A percentile compares a stretch with the other conserved stretches of the same genome.
phyloP scores from a whole-genome alignment of 2,888 invertebrate species.

The Acanthosepion lycidas region DNA sequence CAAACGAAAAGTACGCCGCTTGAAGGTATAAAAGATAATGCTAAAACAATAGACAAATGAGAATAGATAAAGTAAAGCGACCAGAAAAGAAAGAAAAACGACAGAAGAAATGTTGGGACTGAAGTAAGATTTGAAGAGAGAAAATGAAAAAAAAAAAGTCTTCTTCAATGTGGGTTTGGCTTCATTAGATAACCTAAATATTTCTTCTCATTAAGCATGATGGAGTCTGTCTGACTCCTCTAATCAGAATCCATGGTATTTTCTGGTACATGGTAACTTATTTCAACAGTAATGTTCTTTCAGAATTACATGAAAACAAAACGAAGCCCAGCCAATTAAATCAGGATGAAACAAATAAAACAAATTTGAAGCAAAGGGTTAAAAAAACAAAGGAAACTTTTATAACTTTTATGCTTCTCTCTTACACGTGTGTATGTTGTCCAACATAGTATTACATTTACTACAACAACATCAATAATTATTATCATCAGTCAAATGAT shows the following conservation, averaged over 20 bases:
- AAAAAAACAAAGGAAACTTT: not conserved
- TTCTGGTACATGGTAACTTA: not conserved
- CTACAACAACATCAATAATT: not conserved
- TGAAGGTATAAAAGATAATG: no score
- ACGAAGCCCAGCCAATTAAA: not conserved
- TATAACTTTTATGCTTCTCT: not conserved
- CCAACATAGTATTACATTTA: not conserved
- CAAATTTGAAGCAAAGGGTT: no score
- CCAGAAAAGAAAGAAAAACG: no score
- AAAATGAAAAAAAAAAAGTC: no score
- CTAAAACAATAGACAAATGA: not conserved
- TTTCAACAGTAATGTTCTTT: not conserved
- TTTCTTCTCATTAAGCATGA: constrained; percentile 33
- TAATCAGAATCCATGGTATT: no score
- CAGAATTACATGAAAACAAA: not conserved
- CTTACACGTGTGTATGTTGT: not conserved
- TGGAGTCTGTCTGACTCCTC: not conserved
- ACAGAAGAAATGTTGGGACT: no score
- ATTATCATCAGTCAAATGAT: not conserved
- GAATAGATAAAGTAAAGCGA: not conserved
- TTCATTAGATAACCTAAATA: no score
- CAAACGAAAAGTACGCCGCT: no score
- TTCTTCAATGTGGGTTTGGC: no score
- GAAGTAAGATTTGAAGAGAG: no score
- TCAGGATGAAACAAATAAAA: no score